phyloP scores from a whole-genome alignment of 2,888 invertebrate genomes.

The Melitaea athalia region DNA sequence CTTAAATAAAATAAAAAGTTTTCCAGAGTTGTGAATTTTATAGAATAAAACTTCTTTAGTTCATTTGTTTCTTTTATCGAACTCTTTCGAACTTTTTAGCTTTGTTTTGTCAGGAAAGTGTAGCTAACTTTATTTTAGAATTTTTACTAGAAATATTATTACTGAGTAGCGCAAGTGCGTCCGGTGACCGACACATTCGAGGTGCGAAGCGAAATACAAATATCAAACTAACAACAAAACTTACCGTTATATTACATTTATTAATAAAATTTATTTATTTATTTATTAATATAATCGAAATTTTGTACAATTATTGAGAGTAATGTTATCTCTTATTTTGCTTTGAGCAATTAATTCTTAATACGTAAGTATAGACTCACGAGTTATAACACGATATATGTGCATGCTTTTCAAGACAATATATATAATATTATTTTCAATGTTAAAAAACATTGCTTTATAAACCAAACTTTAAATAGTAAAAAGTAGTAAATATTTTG shows the following conservation, averaged over 20 bases:
- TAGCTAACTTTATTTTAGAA: too few relatives aligned
- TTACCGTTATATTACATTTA: conserved; percentile 15
- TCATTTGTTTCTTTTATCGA: too few relatives aligned
- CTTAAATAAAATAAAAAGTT: too few relatives aligned
- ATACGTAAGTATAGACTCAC: neutral
- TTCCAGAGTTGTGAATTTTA: too few relatives aligned
- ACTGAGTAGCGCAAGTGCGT: neutral
- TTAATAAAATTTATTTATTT: conserved; percentile 21
- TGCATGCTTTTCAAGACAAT: neutral
- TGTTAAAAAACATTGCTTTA: too few relatives aligned
- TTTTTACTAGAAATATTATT: neutral
- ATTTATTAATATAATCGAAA: conserved; percentile 25
- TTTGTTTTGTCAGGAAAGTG: too few relatives aligned
- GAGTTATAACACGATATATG: neutral
- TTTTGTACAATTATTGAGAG: conserved; percentile 34
- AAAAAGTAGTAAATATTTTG: too few relatives aligned
- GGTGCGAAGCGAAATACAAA: conserved; percentile 12
- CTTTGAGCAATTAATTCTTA: conserved; percentile 33
- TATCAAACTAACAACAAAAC: conserved; percentile 19
- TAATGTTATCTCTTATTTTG: conserved; percentile 26
- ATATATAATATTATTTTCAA: too few relatives aligned
- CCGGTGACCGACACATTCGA: neutral
- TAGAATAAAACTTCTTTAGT: too few relatives aligned
- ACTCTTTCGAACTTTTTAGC: too few relatives aligned
- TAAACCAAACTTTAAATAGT: too few relatives aligned